A percentile compares a stretch with the other conserved stretches of the same genome.
Evolutionary conservation across 53 echinoderm and acorn worm species (phyloP).

Genomic region (Patiria pectinifera): DNA sequence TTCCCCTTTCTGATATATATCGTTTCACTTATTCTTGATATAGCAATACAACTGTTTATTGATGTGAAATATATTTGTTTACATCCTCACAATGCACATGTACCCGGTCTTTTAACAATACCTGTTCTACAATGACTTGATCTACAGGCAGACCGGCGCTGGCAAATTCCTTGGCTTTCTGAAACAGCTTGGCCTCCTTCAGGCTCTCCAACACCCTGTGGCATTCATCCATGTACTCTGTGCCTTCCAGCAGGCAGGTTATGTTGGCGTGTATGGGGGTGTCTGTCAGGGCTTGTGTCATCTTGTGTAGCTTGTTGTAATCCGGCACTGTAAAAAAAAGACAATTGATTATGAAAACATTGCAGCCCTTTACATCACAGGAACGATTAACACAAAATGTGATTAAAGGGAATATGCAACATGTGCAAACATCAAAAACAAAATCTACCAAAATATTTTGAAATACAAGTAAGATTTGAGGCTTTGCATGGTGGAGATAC

Average conservation of each 20-base stretch:
- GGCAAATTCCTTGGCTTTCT: conserved; percentile 90
- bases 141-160: conserved; percentile 72
- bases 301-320: conserved; percentile 79
- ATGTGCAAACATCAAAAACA: no score
- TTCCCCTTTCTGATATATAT: no score
- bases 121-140: conserved; percentile 82
- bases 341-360: background rate
- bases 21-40: no score
- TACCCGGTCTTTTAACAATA: background rate
- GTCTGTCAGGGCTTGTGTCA: conserved; percentile 74
- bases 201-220: conserved; percentile 68
- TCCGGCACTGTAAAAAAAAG: conserved; percentile 74
- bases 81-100: no score
- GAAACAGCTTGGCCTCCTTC: conserved; percentile 70
- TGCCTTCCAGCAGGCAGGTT: conserved; percentile 54
- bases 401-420: no score
- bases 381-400: background rate
- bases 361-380: background rate
- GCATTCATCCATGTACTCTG: conserved; percentile 72
- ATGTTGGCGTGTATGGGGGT: conserved; percentile 69
- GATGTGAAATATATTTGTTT: no score
- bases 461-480: no score
- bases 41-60: no score
- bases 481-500: no score
- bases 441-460: no score